phyloP scores from a whole-genome alignment of 2,797 vertebrate genomes.

The Sebastes itinus region DNA sequence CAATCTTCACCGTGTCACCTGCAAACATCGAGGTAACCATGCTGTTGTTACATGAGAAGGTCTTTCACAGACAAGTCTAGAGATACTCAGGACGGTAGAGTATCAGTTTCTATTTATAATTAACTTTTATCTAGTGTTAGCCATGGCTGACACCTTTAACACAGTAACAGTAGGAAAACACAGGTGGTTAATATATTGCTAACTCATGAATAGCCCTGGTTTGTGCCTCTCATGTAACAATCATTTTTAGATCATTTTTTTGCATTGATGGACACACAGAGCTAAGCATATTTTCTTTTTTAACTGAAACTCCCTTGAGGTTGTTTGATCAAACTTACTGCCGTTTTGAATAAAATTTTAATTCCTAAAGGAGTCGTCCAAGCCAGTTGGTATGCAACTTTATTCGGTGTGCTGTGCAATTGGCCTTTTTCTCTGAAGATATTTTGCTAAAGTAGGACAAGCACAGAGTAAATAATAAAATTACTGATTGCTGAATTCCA shows the following conservation, averaged over 20 bases:
- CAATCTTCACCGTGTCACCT: constrained; percentile 94
- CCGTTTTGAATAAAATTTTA: neutral
- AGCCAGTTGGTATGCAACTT: neutral
- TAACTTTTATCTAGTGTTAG: neutral
- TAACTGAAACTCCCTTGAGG: neutral
- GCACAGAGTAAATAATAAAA: neutral
- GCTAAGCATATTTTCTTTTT: too few species aligned
- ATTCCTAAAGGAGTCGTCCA: neutral
- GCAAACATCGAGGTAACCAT: constrained; percentile 22
- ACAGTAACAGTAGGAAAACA: neutral
- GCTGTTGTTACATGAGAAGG: neutral
- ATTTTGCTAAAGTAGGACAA: neutral
- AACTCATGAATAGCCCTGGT: neutral
- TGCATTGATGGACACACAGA: neutral
- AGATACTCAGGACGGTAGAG: neutral
- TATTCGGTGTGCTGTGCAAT: neutral
- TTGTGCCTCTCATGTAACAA: neutral
- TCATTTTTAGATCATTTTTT: neutral
- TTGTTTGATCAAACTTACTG: neutral
- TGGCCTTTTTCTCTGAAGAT: neutral
- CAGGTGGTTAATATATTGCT: neutral
- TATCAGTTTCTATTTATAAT: neutral
- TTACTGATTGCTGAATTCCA: neutral
- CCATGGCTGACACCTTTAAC: neutral
- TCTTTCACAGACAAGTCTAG: neutral